Conservation (phyloP, 1,140 invertebrate genomes). For the Mactra quadrangularis region DNA sequence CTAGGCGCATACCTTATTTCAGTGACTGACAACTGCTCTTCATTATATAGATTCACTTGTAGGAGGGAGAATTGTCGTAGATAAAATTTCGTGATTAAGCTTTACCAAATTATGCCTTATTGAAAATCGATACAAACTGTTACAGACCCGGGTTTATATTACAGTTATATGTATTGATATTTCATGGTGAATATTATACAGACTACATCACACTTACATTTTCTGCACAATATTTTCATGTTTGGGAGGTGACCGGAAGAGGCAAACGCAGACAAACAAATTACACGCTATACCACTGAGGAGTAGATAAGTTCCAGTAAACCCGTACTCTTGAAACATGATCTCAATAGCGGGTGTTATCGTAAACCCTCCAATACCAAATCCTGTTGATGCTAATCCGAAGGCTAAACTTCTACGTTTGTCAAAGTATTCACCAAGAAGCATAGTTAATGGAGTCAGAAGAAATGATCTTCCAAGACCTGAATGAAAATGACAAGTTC, state of each 20-base stretch:
- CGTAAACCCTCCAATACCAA: constrained; percentile 78
- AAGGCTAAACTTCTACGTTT: constrained; percentile 74
- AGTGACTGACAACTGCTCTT: no score
- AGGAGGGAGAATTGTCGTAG: no score
- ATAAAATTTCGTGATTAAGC: no score
- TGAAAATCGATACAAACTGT: no score
- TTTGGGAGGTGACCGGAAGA: constrained; percentile 16
- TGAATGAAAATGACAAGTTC: constrained; percentile 58
- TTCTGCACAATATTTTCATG: no score
- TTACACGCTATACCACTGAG: constrained; percentile 37
- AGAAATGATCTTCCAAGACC: constrained; percentile 77
- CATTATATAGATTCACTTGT: no score
- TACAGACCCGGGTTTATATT: no score
- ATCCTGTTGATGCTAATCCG: constrained; percentile 79
- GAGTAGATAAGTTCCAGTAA: constrained; percentile 34
- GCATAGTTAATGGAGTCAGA: constrained; percentile 73
- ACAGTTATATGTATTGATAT: no score
- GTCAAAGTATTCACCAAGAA: constrained; percentile 77
- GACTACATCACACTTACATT: no score
- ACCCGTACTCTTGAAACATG: constrained; percentile 67
- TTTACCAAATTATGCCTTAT: no score
- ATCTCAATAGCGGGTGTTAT: constrained; percentile 75
- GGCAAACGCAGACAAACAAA: constrained; percentile 18
- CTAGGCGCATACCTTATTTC: no score
- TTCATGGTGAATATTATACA: no score